Base-by-base conservation (phyloP, 2,888 invertebrate species). In the Spicauda simplicius region DNA sequence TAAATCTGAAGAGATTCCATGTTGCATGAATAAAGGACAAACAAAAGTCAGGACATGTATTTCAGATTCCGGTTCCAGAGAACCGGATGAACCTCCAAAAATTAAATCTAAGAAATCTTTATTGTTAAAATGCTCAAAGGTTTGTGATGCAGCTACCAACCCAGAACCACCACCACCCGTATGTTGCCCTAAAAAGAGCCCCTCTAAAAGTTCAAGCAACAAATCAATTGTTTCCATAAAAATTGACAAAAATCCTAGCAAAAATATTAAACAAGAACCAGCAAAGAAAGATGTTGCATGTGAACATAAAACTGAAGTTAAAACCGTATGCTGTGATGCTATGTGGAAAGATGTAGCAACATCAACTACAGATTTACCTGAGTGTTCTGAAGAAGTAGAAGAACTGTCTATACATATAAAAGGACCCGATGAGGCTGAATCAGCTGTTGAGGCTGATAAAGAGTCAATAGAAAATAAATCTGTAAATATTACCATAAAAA, bases 331-430 rank as follows among this genome's bases (percentile, higher is more conserved):
- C 19, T 65, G 59, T 30, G 54, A 60, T 12, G 5, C 48, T 18
- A 52, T 55, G 10, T 41, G 59, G 54, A 59, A 33, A 11, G 65
- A 59, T 14, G 48, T 18, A n/a, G 30, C 54, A 4, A n/a, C 59
- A 41, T 66, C 65, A 7, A 60, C 65, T 30, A 53, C 59, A 33
- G 59, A 20, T 6, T 18, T 59, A 45, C 14, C 37, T n/a, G 52
- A 57, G 14, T 20, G 4, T 45, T 18, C 45, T 19, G 45, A 65
- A 54, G 58, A 59, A 45, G 30, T 6, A 10, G 58, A 54, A 16
- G 55, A 63, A 41, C 41, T 30, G 30, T 60, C 18, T 45, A 54
- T 60, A 30, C 54, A 59, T 59, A 25, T 48, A 30, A 25, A 59
- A 33, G 54, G 54, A 48, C 3, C 54, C 7, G 59, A 59, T n/a